Evolutionary conservation across 1,140 invertebrate species (phyloP), one percentile per base, ranked within the genome.

Genomic region (Ectropis grisescens): DNA sequence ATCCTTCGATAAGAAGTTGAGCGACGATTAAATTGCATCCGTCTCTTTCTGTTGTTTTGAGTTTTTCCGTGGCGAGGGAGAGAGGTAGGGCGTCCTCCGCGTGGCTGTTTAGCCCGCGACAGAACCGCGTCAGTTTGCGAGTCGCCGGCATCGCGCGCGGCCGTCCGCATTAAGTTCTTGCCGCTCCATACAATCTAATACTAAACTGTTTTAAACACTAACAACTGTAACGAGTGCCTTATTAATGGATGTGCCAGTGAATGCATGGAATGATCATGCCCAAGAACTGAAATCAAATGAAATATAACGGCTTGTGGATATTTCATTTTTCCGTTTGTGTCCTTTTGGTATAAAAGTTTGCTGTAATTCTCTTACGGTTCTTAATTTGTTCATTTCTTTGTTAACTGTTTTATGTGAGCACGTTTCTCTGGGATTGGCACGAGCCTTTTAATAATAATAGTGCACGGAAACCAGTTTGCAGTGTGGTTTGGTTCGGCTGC

Each of bases 371-470:
- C 38, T 62, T 58, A 37, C 38, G 49, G 43, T 68, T 58, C 58
- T 41, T 51, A 41, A 51, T 53, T 64, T 43, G 40, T 48, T 30
- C 41, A 49, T 43, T 48, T 60, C 44, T 64, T 75, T 71, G 58
- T 75, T 76, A 58, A 55, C 49, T 55, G 54, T 53, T 38, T 54
- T 58, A 45, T 65, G 53, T 46, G 47, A 54, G 68, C 68, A 69
- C 59, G 67, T 71, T 69, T 68, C 45, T 59, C 43, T 48, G 66
- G 49, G 58, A 66, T 75, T 71, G 69, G 76, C 76, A 81, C 71
- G 76, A 78, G 70, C 55, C 69, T 65, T n/a, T 74, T 76, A 76
- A 76, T 78, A 81, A 81, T 81, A 81, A 81, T 81, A 78, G 62
- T 78, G 68, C 64, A 78, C 71, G 41, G 38, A 74, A 81, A 81